Evolutionary conservation across 2,888 invertebrate species (phyloP).

Genomic region (Oegoconia quadripuncta): DNA sequence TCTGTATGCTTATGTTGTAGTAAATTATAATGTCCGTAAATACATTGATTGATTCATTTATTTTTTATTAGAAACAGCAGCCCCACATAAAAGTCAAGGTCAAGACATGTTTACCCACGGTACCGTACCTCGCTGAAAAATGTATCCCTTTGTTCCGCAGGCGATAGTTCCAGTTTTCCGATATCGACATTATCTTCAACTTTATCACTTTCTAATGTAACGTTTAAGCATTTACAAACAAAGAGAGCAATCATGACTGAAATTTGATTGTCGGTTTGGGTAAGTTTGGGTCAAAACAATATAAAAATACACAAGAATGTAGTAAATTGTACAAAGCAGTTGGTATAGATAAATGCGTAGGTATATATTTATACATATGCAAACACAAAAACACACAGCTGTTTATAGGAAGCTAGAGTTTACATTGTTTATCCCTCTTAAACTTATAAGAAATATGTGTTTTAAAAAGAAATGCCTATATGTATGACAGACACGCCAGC

Average conservation of each 20-base stretch:
- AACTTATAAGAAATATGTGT: not conserved
- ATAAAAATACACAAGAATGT: constrained; percentile 54
- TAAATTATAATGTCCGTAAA: not conserved
- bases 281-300: constrained; percentile 42
- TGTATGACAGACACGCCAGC: too few species aligned
- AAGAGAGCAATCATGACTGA: constrained; percentile 71
- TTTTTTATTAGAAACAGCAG: constrained; percentile 27
- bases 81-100: constrained; percentile 59
- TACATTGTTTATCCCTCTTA: constrained; percentile 8
- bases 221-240: constrained; percentile 89
- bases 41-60: constrained; percentile 14
- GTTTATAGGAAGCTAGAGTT: constrained; percentile 6
- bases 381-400: constrained; percentile 18
- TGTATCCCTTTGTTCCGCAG: constrained; percentile 79
- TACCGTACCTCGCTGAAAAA: constrained; percentile 81
- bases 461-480: not conserved
- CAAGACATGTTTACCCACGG: constrained; percentile 64
- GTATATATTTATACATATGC: constrained; percentile 35
- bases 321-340: constrained; percentile 43
- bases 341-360: constrained; percentile 44
- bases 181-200: constrained; percentile 76
- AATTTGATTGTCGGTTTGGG: constrained; percentile 30
- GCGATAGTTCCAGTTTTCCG: constrained; percentile 77
- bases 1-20: too few species aligned
- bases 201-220: constrained; percentile 81